Conservation (phyloP, 2,888 invertebrate species). For the Eristalis arbustorum region DNA sequence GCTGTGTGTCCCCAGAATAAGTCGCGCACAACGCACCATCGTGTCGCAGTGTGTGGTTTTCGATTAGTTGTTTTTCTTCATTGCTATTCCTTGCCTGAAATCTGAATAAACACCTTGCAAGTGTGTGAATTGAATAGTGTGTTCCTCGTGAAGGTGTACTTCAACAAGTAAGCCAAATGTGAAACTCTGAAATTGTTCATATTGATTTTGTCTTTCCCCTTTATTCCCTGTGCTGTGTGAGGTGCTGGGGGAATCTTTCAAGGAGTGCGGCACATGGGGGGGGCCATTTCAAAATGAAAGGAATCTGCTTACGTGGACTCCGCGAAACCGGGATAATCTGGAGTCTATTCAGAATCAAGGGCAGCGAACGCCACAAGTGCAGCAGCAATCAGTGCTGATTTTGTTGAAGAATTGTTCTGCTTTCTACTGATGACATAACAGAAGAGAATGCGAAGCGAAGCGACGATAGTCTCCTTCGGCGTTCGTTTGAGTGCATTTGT, state of each 20-base stretch:
- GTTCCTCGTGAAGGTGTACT: background rate
- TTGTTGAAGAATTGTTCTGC: background rate
- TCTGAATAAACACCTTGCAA: background rate
- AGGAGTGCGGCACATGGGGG: background rate
- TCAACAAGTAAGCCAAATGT: constrained; percentile 25
- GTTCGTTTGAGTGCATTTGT: background rate
- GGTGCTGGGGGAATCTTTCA: background rate
- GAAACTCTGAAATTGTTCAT: background rate
- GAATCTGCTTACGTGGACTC: background rate
- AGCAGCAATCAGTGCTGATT: background rate
- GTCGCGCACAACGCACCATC: background rate
- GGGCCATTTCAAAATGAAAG: background rate
- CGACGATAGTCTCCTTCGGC: background rate
- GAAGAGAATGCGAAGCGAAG: background rate
- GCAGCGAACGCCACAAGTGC: background rate
- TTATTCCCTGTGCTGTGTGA: background rate
- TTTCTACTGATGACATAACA: constrained; percentile 35
- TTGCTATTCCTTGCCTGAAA: background rate
- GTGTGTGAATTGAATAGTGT: background rate
- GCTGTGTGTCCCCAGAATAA: background rate
- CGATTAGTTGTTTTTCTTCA: background rate
- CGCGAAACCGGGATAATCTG: background rate
- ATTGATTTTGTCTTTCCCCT: constrained; percentile 14
- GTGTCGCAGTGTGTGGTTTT: background rate
- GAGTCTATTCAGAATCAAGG: background rate